These are phyloP conservation scores for Rhegmatorhina hoffmannsi DNA, from an alignment of 2,113 vertebrate species.

Conservation along the genomic window DNA sequence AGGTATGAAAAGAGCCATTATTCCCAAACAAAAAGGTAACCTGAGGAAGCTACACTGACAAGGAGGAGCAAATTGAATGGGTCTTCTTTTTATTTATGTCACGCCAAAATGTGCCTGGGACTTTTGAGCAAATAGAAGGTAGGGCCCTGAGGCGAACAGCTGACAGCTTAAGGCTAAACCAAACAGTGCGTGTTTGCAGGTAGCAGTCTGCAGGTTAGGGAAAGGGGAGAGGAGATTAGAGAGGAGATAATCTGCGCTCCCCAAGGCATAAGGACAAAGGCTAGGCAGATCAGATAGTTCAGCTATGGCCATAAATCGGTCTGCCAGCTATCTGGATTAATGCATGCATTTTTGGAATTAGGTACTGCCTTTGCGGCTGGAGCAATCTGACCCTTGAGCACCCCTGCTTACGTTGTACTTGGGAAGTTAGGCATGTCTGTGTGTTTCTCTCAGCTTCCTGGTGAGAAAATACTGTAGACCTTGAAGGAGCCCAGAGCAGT, in stretches of 20 bases:
- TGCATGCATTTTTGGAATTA: neutral
- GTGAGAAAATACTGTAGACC: neutral
- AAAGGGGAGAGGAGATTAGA: slow-evolving; percentile 10
- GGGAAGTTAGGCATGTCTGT: neutral
- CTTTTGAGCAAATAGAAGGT: neutral
- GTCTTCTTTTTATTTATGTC: neutral
- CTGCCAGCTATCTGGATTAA: neutral
- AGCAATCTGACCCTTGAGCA: neutral
- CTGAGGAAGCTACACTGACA: neutral
- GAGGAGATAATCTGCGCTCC: slow-evolving; percentile 14
- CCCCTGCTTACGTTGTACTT: neutral
- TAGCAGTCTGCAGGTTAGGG: neutral
- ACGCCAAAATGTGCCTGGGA: neutral
- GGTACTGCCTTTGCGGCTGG: neutral
- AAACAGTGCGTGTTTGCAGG: neutral
- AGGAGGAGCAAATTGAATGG: neutral
- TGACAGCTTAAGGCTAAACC: slow-evolving; percentile 10
- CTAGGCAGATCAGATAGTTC: neutral
- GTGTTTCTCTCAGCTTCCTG: neutral
- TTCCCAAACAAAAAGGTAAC: slow-evolving; percentile 4
- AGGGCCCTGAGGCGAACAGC: neutral
- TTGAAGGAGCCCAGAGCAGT: neutral
- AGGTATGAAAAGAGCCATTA: neutral
- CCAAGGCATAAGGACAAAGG: neutral
- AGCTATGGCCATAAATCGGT: neutral